These are phyloP conservation scores for Catamblyrhynchus diadema DNA, from an alignment of 2,797 vertebrate genomes.

Conservation along the genomic window DNA sequence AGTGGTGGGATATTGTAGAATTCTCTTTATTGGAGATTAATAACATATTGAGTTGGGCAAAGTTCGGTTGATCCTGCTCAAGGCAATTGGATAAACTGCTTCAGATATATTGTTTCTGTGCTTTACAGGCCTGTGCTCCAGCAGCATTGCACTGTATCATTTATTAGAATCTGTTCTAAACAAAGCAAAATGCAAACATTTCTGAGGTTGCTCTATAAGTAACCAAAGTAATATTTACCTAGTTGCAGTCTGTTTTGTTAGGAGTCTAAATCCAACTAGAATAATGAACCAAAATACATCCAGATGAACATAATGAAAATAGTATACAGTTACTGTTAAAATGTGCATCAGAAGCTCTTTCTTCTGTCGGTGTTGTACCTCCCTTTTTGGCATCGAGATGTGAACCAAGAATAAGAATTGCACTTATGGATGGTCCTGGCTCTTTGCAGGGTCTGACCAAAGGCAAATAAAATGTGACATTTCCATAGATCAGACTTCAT, in stretches of 20 bases:
- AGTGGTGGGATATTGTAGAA: neutral
- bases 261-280: neutral
- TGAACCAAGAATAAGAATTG: neutral
- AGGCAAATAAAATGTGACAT: neutral
- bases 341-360: neutral
- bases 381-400: neutral
- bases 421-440: neutral
- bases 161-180: neutral
- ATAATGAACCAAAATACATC: neutral
- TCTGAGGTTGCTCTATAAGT: neutral
- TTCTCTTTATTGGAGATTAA: neutral
- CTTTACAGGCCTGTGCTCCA: neutral
- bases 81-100: neutral
- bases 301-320: neutral
- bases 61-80: neutral
- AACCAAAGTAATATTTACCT: neutral
- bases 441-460: neutral
- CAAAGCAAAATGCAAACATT: neutral
- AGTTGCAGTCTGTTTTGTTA: neutral
- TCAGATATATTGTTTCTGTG: neutral
- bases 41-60: neutral
- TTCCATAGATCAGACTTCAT: neutral
- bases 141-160: neutral
- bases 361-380: neutral
- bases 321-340: neutral